Evolutionary conservation across 2,888 invertebrate genomes (phyloP), one percentile per base, ranked within the genome.

Genomic region (Pemphredon lugubris): DNA sequence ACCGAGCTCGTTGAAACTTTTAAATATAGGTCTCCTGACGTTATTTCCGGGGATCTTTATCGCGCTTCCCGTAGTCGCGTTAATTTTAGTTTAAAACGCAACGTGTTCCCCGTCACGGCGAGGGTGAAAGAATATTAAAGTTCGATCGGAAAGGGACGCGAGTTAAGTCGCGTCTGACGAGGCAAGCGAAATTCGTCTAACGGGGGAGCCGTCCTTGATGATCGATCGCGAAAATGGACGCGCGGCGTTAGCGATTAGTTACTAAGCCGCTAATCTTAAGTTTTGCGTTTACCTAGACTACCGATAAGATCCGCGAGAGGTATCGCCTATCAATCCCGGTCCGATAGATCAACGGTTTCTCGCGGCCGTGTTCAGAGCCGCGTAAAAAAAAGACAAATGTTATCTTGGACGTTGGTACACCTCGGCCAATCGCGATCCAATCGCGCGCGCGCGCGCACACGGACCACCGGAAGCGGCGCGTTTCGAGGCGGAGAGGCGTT

Each of bases 301-400:
- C 2, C 7, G 60, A 61, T 69, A 61, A 55, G 20, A 55, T 51
- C 42, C 2, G 20, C 39, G 20, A 18, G 23, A 21, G 21, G 11
- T 32, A 64, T 51, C 50, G 20, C 2, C 18, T 40, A 51, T 42
- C 14, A 21, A n/a, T n/a, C n/a, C n/a, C 58, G 58, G 39, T 21
- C 34, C 70, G 54, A 60, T 51, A 61, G 51, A 47, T 63, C 37
- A 21, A 40, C 34, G 34, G n/a, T n/a, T n/a, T 16, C 39, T 26
- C 23, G 13, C 14, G 30, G 6, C n/a, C 30, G 2, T 30, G 16
- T 34, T 21, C n/a, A 3, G 16, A 21, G 21, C 13, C 23, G n/a
- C n/a, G n/a, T n/a, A n/a, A n/a, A n/a, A n/a, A n/a, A n/a, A n/a
- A n/a, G n/a, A n/a, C n/a, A n/a, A n/a, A n/a, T n/a, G n/a, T n/a